Percentiles rank a stretch among this genome's conserved stretches.
Evolutionary conservation across 2,797 vertebrate genomes (phyloP).

Genomic region (Myripristis murdjan): DNA sequence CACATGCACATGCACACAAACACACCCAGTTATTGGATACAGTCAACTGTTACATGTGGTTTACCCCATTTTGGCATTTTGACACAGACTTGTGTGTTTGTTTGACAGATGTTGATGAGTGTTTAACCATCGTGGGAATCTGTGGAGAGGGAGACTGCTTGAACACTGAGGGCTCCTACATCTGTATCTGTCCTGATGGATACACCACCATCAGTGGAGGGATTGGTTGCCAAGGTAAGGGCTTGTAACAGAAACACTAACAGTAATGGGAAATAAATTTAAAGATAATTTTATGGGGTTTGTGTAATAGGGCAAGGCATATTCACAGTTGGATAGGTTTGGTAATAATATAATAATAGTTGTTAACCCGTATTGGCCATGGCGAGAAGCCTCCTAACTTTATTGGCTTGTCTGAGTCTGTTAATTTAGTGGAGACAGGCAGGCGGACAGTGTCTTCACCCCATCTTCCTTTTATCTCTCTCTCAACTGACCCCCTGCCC

Average conservation of each 20-base stretch:
- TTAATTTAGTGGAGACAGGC: conserved; percentile 26
- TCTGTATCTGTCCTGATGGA: conserved; percentile 88
- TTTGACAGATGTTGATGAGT: conserved; percentile 89
- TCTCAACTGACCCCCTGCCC: not conserved
- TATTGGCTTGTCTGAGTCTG: not conserved
- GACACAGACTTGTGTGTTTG: conserved; percentile 55
- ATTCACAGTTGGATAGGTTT: conserved; percentile 32
- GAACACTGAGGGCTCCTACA: conserved; percentile 90
- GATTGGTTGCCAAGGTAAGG: conserved; percentile 88
- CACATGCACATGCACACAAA: too few relatives aligned
- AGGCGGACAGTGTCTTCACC: conserved; percentile 24
- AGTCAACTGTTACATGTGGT: conserved; percentile 8
- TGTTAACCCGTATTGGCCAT: conserved; percentile 26
- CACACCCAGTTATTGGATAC: conserved; percentile 29
- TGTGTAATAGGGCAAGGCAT: conserved; percentile 59
- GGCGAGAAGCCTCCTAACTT: conserved; percentile 19
- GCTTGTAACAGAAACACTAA: conserved; percentile 13
- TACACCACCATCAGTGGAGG: conserved; percentile 76
- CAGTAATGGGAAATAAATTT: conserved; percentile 20
- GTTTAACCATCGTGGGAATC: conserved; percentile 76
- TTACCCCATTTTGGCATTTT: conserved; percentile 49
- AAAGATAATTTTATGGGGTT: conserved; percentile 41
- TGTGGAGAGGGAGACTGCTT: conserved; percentile 89
- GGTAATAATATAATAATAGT: conserved; percentile 38
- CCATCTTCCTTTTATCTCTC: not conserved